Conservation (phyloP, 2,888 invertebrate species). For the Sminthurinus aureus region DNA sequence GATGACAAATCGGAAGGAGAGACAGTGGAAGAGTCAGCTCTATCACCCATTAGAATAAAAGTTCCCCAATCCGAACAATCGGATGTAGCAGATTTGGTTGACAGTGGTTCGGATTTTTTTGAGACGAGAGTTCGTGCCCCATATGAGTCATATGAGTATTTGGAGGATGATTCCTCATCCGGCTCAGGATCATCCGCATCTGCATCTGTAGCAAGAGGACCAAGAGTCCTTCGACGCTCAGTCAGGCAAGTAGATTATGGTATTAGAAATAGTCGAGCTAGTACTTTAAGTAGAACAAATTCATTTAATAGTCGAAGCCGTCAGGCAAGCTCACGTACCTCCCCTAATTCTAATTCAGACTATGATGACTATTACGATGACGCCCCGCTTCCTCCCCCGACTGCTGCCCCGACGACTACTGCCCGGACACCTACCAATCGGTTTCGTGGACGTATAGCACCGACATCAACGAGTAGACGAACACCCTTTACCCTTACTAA, state of each 20-base stretch:
- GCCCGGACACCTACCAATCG: slow-evolving; percentile 52
- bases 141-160: slow-evolving; percentile 46
- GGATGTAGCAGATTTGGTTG: slow-evolving; percentile 42
- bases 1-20: slow-evolving; percentile 6
- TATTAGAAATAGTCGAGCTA: slow-evolving; percentile 47
- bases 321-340: slow-evolving; percentile 41
- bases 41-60: slow-evolving; percentile 41
- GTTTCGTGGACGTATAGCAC: slow-evolving; percentile 59
- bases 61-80: not conserved
- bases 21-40: slow-evolving; percentile 42
- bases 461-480: slow-evolving; percentile 57
- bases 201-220: slow-evolving; percentile 1
- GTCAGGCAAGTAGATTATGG: slow-evolving; percentile 58
- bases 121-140: slow-evolving; percentile 36
- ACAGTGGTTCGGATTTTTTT: slow-evolving; percentile 49
- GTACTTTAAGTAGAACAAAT: slow-evolving; percentile 46
- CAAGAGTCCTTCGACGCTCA: slow-evolving; percentile 43
- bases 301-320: slow-evolving; percentile 40
- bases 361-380: slow-evolving; percentile 60
- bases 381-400: slow-evolving; percentile 61
- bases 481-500: slow-evolving; percentile 59
- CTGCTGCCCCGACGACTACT: slow-evolving; percentile 63
- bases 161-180: slow-evolving; percentile 24
- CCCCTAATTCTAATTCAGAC: slow-evolving; percentile 56
- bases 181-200: not conserved